Evolutionary conservation across 2,113 vertebrate species (phyloP), one percentile per base, ranked within the genome.

Genomic region (Tachycineta bicolor): DNA sequence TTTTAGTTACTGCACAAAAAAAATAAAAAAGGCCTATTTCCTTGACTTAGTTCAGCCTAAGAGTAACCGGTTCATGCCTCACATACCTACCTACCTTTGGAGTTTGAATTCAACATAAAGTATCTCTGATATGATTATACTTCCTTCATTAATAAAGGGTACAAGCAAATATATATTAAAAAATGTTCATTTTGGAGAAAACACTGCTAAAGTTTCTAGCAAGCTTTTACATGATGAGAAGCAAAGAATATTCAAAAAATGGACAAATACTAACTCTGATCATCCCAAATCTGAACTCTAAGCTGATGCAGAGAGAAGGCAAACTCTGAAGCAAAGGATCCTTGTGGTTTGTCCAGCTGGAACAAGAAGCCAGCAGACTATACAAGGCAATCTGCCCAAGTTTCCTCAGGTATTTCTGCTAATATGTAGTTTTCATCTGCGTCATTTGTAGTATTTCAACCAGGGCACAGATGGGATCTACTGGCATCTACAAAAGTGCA

Each of bases 321-420:
- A 89, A 78, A 60, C 34, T 83, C 68, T 79, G 50, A 76, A 68
- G 39, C 11, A 6, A 86, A 84, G 41, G 21, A 79, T 58, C 46
- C 55, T 64, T 53, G 20, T 39, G n/a, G 39, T 41, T 41, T 44
- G 22, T 64, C 3, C 0, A 41, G 6, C 24, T 52, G 16, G 47
- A 87, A 59, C 0, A 2, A 78, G 34, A 81, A 74, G 46, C 23
- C 60, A 53, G 37, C 0, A 0, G 64, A 60, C 44, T 76, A 39
- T 17, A 67, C 71, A 71, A 79, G 34, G 34, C 25, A 81, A 91
- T 44, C 65, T 53, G 41, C 22, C 62, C 19, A 46, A 62, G 5
- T 64, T 87, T 87, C 47, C 55, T 31, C 62, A 84, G 49, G 62
- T 79, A 90, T 82, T 81, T 90, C 67, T 90, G 58, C 67, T 94